Base-by-base conservation (phyloP, 2,113 vertebrate genomes). In the Plectropomus leopardus region DNA sequence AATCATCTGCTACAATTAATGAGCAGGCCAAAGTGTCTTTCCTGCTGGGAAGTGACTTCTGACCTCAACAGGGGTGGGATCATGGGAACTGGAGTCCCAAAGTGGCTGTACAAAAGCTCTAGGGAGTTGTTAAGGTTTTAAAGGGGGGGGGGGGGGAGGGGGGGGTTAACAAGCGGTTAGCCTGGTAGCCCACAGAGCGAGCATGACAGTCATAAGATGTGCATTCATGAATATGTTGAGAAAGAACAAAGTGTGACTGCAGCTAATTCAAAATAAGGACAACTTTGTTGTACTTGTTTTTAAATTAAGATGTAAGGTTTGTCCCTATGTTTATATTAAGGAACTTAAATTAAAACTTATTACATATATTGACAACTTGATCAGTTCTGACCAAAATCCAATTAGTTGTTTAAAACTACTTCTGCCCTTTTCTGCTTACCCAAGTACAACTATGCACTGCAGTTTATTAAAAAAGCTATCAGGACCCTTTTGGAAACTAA, bases 151-250 rank as follows among this genome's bases (percentile, higher is more conserved):
- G n/a, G n/a, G n/a, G n/a, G n/a, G 17, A 10, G 16, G 34, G 5
- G 15, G 16, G 44, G 30, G 47, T 54, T 4, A 64, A 48, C 17
- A 14, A 15, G 30, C n/a, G 8, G 58, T 50, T 17, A 19, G 36
- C 42, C 17, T 42, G 30, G 32, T 8, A 40, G 48, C 61, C 55
- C 19, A n/a, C 50, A 21, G 75, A 55, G 48, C n/a, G 14, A 63
- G 84, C 55, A 4, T 86, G 85, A 80, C 71, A 63, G 72, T 86
- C 85, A 86, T 47, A 51, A 79, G 76, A 83, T 19, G 68, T 48
- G 76, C 16, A 30, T 40, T 42, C 10, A 14, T 58, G 58, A 66
- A 24, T 4, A 45, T 34, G 70, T 11, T 14, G 24, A 30, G n/a
- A n/a, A 15, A 17, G 26, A 55, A 69, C 42, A 19, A 23, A 15